Percentiles rank a stretch among this genome's conserved stretches.
Evolutionary conservation across 2,113 vertebrate species (phyloP).

Genomic region (Ctenodactylus gundi): DNA sequence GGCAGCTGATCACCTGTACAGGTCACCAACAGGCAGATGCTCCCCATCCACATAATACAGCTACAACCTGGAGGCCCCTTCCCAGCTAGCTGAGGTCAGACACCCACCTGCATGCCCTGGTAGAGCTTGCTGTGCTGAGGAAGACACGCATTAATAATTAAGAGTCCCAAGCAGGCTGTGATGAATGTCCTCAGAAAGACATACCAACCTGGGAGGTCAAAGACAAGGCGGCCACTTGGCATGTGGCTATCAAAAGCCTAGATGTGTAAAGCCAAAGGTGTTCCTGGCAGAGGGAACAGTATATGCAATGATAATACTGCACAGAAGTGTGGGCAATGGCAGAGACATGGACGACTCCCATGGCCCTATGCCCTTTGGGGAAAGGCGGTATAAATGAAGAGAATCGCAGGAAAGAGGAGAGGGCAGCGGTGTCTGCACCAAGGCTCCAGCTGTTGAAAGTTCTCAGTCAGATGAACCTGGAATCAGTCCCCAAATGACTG

Average conservation of each 20-base stretch:
- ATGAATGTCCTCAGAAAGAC: not conserved
- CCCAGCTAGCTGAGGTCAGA: not conserved
- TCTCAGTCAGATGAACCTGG: not conserved
- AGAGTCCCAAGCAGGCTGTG: not conserved
- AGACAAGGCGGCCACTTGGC: not conserved
- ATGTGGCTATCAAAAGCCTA: not conserved
- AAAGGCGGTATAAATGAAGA: not conserved
- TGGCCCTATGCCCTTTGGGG: not conserved
- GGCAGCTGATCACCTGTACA: slow-evolving; percentile 17
- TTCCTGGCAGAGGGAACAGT: not conserved
- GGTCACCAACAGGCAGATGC: not conserved
- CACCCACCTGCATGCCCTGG: not conserved
- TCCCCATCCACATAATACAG: not conserved
- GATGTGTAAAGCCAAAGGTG: not conserved
- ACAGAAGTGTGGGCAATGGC: not conserved
- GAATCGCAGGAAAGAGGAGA: not conserved
- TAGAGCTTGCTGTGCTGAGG: fast-evolving
- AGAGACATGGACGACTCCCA: not conserved
- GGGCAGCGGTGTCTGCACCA: not conserved
- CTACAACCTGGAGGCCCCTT: not conserved
- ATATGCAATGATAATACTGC: not conserved
- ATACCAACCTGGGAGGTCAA: not conserved
- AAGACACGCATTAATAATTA: not conserved
- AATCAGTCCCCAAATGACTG: not conserved
- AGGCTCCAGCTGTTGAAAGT: not conserved